Conservation (phyloP, 2,888 invertebrate genomes). For the Stenolophus ochropezus region DNA sequence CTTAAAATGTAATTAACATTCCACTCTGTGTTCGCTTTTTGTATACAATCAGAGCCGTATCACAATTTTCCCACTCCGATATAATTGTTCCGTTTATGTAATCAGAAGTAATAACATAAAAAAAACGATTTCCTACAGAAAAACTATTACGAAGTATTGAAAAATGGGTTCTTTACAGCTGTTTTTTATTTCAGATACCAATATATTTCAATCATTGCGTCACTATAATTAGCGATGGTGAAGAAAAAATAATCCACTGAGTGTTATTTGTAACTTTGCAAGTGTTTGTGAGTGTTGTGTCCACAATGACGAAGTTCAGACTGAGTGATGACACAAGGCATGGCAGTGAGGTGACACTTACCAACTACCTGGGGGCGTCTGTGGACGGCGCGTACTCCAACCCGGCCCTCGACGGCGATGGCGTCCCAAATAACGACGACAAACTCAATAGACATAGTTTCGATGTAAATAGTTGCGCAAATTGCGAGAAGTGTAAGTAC, state of each 20-base stretch:
- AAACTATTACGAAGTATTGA: background rate
- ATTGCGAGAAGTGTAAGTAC: slow-evolving; percentile 61
- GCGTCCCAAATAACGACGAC: background rate
- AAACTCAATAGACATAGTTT: slow-evolving; percentile 44
- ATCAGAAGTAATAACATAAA: background rate
- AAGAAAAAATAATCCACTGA: slow-evolving; percentile 35
- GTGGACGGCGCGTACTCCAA: background rate
- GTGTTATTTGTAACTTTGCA: slow-evolving; percentile 23
- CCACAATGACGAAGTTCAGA: slow-evolving; percentile 76
- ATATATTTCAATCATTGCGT: background rate
- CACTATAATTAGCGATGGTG: slow-evolving; percentile 10
- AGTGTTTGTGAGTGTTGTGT: background rate
- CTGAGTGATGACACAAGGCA: slow-evolving; percentile 69
- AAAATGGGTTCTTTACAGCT: too few species aligned
- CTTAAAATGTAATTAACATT: slow-evolving; percentile 29
- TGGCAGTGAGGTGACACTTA: slow-evolving; percentile 68
- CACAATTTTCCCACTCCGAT: background rate
- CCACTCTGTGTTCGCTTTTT: slow-evolving; percentile 7
- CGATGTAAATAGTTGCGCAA: slow-evolving; percentile 56
- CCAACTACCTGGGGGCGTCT: slow-evolving; percentile 66
- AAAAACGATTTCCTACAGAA: background rate
- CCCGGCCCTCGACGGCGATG: slow-evolving; percentile 50
- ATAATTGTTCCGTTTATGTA: background rate
- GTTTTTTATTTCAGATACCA: too few species aligned
- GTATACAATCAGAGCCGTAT: slow-evolving; percentile 6